These are phyloP conservation scores for Patella ulyssiponensis DNA, from an alignment of 2,888 invertebrate species.

Conservation along the genomic window DNA sequence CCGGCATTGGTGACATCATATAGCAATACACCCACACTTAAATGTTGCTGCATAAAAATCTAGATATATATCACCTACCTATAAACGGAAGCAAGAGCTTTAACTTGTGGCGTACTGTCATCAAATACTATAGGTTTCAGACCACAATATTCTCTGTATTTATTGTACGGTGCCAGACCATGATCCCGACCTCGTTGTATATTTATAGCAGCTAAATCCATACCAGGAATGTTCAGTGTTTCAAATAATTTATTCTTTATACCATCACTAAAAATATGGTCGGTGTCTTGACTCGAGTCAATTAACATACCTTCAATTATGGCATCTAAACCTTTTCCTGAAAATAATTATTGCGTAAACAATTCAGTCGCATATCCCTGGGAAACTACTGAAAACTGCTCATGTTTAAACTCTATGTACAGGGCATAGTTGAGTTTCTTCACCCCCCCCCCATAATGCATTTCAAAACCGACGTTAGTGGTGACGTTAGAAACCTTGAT, in stretches of 20 bases:
- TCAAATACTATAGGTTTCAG: background rate
- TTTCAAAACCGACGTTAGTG: too few species aligned
- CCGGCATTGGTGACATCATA: too few species aligned
- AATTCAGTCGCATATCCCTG: too few species aligned
- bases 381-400: too few species aligned
- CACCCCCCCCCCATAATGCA: too few species aligned
- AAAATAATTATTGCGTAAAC: background rate
- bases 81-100: background rate
- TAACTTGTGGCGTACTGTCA: background rate
- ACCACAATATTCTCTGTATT: slow-evolving; percentile 14
- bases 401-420: too few species aligned
- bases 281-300: slow-evolving; percentile 1
- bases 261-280: background rate
- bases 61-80: background rate
- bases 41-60: too few species aligned
- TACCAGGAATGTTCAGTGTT: background rate
- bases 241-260: background rate
- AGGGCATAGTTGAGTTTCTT: too few species aligned
- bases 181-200: slow-evolving; percentile 45
- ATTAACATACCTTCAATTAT: slow-evolving; percentile 22
- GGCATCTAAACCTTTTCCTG: slow-evolving; percentile 6
- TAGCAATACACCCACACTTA: too few species aligned
- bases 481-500: too few species aligned
- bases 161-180: slow-evolving; percentile 38
- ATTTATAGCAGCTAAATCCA: slow-evolving; percentile 37